Percentiles rank a stretch among this genome's conserved stretches.
Evolutionary conservation across 2,113 vertebrate genomes (phyloP).

Genomic region (Xenopus laevis): DNA sequence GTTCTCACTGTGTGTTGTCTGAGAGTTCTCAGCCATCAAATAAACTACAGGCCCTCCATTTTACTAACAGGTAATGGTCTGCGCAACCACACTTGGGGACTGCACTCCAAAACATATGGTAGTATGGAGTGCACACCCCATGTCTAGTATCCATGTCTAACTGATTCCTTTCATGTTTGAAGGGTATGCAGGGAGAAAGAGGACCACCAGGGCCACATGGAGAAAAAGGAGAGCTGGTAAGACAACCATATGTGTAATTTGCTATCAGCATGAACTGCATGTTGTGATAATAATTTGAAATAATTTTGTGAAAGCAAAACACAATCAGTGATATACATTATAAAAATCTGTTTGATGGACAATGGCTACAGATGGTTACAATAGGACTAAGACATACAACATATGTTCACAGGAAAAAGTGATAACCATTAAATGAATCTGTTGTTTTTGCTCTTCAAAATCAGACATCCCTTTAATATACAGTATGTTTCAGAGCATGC

Average conservation of each 20-base stretch:
- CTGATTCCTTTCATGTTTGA: conserved; percentile 51
- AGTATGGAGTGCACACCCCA: not conserved
- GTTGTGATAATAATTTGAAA: no score
- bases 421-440: no score
- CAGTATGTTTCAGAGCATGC: no score
- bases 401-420: no score
- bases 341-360: no score
- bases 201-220: conserved; percentile 71
- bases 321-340: no score
- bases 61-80: not conserved
- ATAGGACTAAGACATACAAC: no score
- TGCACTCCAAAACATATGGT: not conserved
- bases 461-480: no score
- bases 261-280: no score
- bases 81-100: not conserved
- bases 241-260: conserved; percentile 25
- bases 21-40: not conserved
- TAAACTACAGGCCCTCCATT: not conserved
- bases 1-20: not conserved
- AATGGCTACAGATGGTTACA: no score
- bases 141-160: not conserved
- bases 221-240: conserved; percentile 86
- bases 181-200: conserved; percentile 89
- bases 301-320: no score
- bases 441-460: no score